These are phyloP conservation scores for Herpailurus yagouaroundi DNA, from an alignment of 2,113 vertebrate species.

Conservation along the genomic window DNA sequence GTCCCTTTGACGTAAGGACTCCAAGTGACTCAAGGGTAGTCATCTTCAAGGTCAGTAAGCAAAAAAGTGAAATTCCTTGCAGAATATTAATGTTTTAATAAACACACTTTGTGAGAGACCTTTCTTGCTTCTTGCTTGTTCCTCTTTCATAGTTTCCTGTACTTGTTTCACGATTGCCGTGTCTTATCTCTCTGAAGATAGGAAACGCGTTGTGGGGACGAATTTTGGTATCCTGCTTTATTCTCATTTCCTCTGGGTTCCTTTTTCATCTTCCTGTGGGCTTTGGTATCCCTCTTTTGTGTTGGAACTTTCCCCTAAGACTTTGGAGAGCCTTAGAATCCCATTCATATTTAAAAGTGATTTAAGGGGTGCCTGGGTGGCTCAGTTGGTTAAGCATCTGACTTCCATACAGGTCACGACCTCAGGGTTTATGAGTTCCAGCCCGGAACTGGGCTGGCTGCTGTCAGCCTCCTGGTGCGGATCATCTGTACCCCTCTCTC, in stretches of 20 bases:
- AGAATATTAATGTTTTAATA: not conserved
- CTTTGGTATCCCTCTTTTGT: not conserved
- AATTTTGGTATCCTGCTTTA: not conserved
- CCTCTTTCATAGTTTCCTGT: not conserved
- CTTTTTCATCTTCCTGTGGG: not conserved
- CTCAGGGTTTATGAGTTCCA: no score
- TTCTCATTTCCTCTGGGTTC: not conserved
- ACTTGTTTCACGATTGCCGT: not conserved
- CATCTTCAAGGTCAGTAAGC: not conserved
- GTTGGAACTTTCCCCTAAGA: no score
- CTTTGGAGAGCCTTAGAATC: not conserved
- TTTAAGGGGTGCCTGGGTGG: no score
- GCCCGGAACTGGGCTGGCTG: no score
- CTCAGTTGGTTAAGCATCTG: no score
- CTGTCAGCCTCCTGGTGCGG: no score
- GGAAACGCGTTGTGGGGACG: not conserved
- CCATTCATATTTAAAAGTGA: not conserved
- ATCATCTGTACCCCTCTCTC: no score
- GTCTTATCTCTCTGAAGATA: not conserved
- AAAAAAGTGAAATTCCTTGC: not conserved
- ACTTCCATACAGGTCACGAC: no score
- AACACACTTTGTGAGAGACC: not conserved
- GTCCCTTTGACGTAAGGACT: not conserved
- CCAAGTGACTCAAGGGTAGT: not conserved
- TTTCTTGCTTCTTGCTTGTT: not conserved